phyloP scores from a whole-genome alignment of 35 echinoderm and acorn worm species.

The Holothuria glaberrima region DNA sequence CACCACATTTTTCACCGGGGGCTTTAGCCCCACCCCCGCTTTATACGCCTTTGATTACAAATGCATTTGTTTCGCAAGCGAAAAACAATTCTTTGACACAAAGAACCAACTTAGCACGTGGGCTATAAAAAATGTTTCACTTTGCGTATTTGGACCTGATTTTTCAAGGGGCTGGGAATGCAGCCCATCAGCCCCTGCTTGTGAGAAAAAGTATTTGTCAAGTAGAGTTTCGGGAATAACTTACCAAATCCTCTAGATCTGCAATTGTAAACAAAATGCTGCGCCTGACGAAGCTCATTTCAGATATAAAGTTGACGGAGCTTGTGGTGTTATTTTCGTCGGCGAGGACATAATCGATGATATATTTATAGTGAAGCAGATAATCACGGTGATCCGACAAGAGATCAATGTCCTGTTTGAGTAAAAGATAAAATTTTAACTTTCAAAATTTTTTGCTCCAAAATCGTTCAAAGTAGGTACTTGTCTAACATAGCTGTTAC shows the following conservation, averaged over 20 bases:
- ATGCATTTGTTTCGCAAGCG: no score
- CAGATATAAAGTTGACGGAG: background rate
- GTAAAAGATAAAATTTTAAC: background rate
- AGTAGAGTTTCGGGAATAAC: no score
- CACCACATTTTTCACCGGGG: no score
- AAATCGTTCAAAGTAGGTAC: background rate
- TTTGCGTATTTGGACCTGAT: no score
- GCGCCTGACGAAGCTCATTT: background rate
- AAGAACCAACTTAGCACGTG: no score
- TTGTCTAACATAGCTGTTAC: background rate
- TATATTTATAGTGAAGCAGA: conserved; percentile 1
- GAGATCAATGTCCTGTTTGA: background rate
- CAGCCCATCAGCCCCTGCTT: background rate
- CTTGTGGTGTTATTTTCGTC: background rate
- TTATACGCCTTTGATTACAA: no score
- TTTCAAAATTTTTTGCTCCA: background rate
- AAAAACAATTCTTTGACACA: no score
- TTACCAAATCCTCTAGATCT: background rate
- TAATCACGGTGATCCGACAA: background rate
- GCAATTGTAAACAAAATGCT: background rate
- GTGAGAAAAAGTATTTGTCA: no score
- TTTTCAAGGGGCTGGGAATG: background rate
- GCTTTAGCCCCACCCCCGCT: no score
- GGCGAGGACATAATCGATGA: background rate
- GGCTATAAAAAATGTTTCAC: no score